Base-by-base conservation (phyloP, 2,113 vertebrate genomes). In the Oreochromis aureus region DNA sequence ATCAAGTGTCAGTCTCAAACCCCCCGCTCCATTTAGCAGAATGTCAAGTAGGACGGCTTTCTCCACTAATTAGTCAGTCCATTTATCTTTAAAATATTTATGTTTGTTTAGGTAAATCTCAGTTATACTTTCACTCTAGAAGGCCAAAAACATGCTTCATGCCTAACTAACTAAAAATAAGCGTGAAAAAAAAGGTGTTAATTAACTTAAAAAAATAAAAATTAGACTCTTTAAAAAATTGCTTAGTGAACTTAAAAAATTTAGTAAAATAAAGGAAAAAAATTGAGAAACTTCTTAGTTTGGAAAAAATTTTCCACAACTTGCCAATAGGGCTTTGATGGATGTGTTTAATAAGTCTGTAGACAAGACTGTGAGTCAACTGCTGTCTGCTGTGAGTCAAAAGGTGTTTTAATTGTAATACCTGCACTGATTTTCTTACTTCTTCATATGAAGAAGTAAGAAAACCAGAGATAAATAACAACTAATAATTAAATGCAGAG, bases 1-100 rank as follows among this genome's bases (percentile, higher is more conserved):
- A 95, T 97, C 93, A 86, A 32, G 86, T 97, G 96, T 96, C 96
- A 76, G 89, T 86, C 79, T 93, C 71, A 7, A 27, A 19, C 63
- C 34, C 34, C 63, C 92, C 80, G 55, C 90, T 94, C 71, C 95
- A 95, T 96, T 97, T 97, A 97, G 93, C 95, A 96, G 94, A 91
- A 96, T 96, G 95, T 97, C 97, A 97, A 96, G 96, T 95, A 90
- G 86, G 87, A 95, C 54, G 80, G 93, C 87, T 90, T 91, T 89
- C 92, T 61, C 19, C 80, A 89, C 92, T 93, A 93, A 91, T 91
- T 91, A 87, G 51, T 85, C 15, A 6, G 32, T 87, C 5, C 4
- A 8, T 76, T 90, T 83, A 85, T 58, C 85, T 92, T 76, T 79
- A 55, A 71, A 48, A 32, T 46, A 34, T 63, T 13, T 63, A 36